Percentiles rank a stretch among this genome's conserved stretches.
phyloP scores from a whole-genome alignment of 1,140 invertebrate species.

The Drosophila ironensis region DNA sequence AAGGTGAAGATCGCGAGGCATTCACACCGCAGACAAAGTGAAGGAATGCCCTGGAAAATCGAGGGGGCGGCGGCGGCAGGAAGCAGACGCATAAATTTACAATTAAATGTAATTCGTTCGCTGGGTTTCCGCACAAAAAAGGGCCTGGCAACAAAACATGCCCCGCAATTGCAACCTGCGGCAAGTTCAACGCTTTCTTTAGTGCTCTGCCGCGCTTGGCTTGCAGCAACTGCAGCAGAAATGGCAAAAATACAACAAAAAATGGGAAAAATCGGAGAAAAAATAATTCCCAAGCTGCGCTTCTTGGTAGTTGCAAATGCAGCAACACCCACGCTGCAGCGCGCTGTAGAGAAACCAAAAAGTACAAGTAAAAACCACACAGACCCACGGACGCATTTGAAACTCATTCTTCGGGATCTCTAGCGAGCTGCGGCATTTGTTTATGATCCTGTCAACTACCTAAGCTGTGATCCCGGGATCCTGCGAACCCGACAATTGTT shows the following conservation, averaged over 20 bases:
- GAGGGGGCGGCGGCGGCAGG: background rate
- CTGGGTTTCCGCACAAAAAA: constrained; percentile 71
- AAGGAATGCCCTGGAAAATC: background rate
- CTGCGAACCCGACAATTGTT: constrained; percentile 35
- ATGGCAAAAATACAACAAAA: constrained; percentile 14
- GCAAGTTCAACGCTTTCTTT: constrained; percentile 79
- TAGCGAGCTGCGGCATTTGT: constrained; percentile 25
- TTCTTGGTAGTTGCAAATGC: constrained; percentile 64
- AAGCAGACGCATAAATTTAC: constrained; percentile 72
- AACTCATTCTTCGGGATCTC: constrained; percentile 11
- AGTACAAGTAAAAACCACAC: background rate
- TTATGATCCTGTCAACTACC: constrained; percentile 47
- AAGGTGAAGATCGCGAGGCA: constrained; percentile 69
- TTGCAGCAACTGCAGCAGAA: constrained; percentile 49
- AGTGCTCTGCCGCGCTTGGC: constrained; percentile 63
- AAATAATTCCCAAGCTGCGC: constrained; percentile 71
- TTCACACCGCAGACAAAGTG: constrained; percentile 33
- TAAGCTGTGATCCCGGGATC: constrained; percentile 19
- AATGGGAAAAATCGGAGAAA: constrained; percentile 4
- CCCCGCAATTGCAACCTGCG: constrained; percentile 39
- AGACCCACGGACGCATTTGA: constrained; percentile 13
- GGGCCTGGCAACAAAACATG: constrained; percentile 35
- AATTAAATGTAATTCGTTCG: constrained; percentile 78
- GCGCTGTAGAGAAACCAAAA: constrained; percentile 4
- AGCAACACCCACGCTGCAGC: constrained; percentile 11